These are phyloP conservation scores for Lordiphosa clarofinis DNA, from an alignment of 1,140 invertebrate genomes.

Conservation along the genomic window DNA sequence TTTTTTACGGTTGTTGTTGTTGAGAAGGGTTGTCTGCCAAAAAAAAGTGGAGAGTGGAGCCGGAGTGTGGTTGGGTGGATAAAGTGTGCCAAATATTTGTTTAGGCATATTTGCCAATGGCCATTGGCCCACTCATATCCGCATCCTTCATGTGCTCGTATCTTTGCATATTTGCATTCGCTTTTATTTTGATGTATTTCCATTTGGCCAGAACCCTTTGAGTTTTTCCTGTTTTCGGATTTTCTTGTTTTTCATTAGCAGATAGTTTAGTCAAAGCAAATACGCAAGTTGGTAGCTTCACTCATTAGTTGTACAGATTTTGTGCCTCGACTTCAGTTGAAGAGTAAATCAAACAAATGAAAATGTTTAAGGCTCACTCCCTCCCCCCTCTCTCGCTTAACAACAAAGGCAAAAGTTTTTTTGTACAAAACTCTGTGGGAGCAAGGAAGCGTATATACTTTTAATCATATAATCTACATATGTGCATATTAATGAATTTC, in stretches of 20 bases:
- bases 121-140: conserved; percentile 33
- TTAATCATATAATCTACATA: conserved; percentile 75
- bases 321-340: neutral
- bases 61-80: conserved; percentile 3
- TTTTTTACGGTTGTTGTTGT: conserved; percentile 9
- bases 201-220: conserved; percentile 49
- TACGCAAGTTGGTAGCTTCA: neutral
- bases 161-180: conserved; percentile 18
- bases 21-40: too few relatives aligned
- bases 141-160: conserved; percentile 1
- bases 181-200: conserved; percentile 70
- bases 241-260: conserved; percentile 64
- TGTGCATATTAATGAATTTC: conserved; percentile 70
- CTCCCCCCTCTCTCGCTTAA: neutral
- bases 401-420: conserved; percentile 11
- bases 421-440: neutral
- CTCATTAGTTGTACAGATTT: conserved; percentile 6
- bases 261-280: conserved; percentile 44
- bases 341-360: neutral
- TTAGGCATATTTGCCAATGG: conserved; percentile 66
- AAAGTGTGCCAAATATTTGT: conserved; percentile 72
- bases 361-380: neutral
- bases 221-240: neutral
- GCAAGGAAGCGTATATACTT: conserved; percentile 27
- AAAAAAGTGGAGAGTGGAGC: neutral